A percentile compares a stretch with the other conserved stretches of the same genome.
phyloP scores from a whole-genome alignment of 2,113 vertebrate genomes.

The Colistium nudipinnis region DNA sequence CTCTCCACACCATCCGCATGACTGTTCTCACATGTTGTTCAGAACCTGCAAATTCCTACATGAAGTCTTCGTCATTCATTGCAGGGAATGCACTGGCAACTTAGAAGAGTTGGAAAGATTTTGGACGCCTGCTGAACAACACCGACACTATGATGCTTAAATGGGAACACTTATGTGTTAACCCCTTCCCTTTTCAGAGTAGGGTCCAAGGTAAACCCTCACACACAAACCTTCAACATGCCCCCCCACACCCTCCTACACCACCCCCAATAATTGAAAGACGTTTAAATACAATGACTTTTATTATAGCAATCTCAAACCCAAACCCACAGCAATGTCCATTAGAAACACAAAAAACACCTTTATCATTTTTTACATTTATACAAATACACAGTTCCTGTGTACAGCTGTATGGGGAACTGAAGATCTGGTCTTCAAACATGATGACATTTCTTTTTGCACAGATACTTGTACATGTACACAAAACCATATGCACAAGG shows the following conservation, averaged over 20 bases:
- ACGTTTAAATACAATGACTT: constrained; percentile 70
- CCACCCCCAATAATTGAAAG: too few species aligned
- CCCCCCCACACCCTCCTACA: too few species aligned
- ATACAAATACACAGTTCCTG: constrained; percentile 92
- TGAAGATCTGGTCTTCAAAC: constrained; percentile 84
- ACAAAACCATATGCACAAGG: constrained; percentile 87
- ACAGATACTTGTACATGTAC: constrained; percentile 90
- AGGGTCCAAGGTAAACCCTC: constrained; percentile 35
- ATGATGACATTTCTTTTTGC: constrained; percentile 83
- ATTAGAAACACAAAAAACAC: constrained; percentile 92
- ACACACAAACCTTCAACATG: too few species aligned
- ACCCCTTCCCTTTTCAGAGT: neutral
- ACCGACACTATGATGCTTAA: neutral
- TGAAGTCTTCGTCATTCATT: neutral
- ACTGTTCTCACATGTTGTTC: constrained; percentile 12
- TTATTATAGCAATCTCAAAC: constrained; percentile 80
- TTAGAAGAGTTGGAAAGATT: neutral
- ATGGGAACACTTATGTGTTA: neutral
- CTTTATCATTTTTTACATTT: constrained; percentile 90
- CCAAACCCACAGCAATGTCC: constrained; percentile 74
- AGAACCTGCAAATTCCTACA: too few species aligned
- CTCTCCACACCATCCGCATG: neutral
- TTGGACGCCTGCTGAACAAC: neutral
- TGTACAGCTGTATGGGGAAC: constrained; percentile 84
- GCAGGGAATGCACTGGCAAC: constrained; percentile 2